Evolutionary conservation across 1,140 invertebrate genomes (phyloP).

Genomic region (Drosophila aff.): DNA sequence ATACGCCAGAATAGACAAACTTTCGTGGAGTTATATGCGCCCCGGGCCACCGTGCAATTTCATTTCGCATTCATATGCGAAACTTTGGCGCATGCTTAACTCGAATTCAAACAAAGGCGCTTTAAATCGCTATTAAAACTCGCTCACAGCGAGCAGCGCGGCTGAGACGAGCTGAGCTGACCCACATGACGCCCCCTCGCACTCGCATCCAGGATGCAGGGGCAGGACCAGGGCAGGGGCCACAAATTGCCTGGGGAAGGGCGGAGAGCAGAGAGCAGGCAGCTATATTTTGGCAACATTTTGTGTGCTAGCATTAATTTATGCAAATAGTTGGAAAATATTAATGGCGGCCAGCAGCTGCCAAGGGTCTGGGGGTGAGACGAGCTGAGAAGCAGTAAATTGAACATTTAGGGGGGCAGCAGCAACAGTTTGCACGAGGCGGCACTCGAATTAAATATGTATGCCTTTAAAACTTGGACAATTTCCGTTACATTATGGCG

Average conservation of each 20-base stretch:
- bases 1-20: slow-evolving; percentile 43
- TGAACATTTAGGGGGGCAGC: slow-evolving; percentile 42
- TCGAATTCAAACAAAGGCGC: slow-evolving; percentile 63
- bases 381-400: slow-evolving; percentile 54
- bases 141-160: slow-evolving; percentile 36
- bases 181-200: slow-evolving; percentile 42
- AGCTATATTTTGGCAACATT: slow-evolving; percentile 75
- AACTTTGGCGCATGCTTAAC: slow-evolving; percentile 65
- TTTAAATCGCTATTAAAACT: slow-evolving; percentile 77
- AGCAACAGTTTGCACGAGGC: slow-evolving; percentile 46
- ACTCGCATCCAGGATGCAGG: slow-evolving; percentile 3
- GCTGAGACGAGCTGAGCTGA: slow-evolving; percentile 35
- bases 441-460: slow-evolving; percentile 75
- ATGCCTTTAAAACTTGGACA: slow-evolving; percentile 79
- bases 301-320: slow-evolving; percentile 80
- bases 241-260: slow-evolving; percentile 25
- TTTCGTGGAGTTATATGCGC: slow-evolving; percentile 56
- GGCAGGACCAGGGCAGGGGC: not conserved
- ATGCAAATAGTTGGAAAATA: slow-evolving; percentile 83
- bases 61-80: slow-evolving; percentile 64
- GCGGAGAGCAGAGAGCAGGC: slow-evolving; percentile 17
- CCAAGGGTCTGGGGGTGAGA: slow-evolving; percentile 11
- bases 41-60: slow-evolving; percentile 58
- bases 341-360: slow-evolving; percentile 75
- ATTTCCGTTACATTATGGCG: slow-evolving; percentile 81